These are phyloP conservation scores for Tetranychus piercei DNA, from an alignment of 2,888 invertebrate genomes.

Conservation along the genomic window DNA sequence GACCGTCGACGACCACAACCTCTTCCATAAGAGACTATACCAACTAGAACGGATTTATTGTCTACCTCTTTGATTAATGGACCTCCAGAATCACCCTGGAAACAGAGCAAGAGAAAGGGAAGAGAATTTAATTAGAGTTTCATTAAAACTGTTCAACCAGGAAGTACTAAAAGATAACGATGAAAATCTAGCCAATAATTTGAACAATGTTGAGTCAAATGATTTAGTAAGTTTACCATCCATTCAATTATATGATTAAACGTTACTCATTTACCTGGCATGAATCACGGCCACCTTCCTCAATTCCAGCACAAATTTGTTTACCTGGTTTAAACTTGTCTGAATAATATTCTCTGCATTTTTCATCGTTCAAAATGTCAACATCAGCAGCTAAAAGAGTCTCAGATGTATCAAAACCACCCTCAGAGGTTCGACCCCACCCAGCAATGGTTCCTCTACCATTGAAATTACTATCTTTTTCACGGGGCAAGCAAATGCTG, in stretches of 20 bases:
- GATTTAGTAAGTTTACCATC: too few species aligned
- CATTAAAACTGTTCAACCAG: too few species aligned
- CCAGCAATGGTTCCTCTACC: background rate
- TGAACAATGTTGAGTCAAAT: too few species aligned
- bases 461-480: background rate
- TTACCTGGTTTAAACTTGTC: background rate
- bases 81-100: conserved; percentile 28
- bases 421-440: conserved; percentile 7
- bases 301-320: conserved; percentile 11
- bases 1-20: conserved; percentile 26
- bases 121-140: too few species aligned
- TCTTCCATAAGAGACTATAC: conserved; percentile 28
- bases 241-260: background rate
- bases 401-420: background rate
- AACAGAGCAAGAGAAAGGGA: too few species aligned
- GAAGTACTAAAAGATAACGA: too few species aligned
- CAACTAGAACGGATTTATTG: conserved; percentile 23
- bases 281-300: conserved; percentile 11
- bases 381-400: conserved; percentile 4
- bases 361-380: background rate
- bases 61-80: conserved; percentile 24
- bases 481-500: background rate
- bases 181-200: too few species aligned
- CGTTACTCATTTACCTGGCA: conserved; percentile 2
- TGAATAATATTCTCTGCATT: conserved; percentile 10